Evolutionary conservation across 2,888 invertebrate genomes (phyloP).

Genomic region (Eulithis testata): DNA sequence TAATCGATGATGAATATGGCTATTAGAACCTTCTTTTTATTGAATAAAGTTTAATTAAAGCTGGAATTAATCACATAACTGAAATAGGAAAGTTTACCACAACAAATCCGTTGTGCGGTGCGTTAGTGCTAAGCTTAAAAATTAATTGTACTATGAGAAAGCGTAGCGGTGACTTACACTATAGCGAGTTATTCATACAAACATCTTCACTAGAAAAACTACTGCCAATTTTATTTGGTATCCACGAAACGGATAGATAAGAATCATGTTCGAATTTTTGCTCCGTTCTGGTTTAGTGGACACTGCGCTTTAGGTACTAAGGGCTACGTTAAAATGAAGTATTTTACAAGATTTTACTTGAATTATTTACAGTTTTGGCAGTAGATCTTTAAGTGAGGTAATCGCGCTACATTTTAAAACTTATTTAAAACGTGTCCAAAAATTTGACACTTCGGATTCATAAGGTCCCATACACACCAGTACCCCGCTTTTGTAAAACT

Average conservation of each 20-base stretch:
- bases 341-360: slow-evolving; percentile 5
- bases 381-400: slow-evolving; percentile 33
- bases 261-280: not conserved
- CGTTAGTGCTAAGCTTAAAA: slow-evolving; percentile 58
- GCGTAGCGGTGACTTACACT: slow-evolving; percentile 63
- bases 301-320: slow-evolving; percentile 1
- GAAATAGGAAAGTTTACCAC: slow-evolving; percentile 47
- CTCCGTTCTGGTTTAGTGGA: slow-evolving; percentile 4
- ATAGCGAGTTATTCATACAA: slow-evolving; percentile 40
- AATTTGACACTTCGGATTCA: slow-evolving; percentile 70
- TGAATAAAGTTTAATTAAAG: slow-evolving; percentile 16
- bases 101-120: slow-evolving; percentile 55
- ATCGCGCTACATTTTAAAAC: slow-evolving; percentile 39
- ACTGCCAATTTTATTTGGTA: not conserved
- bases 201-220: slow-evolving; percentile 42
- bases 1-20: too few species aligned
- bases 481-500: slow-evolving; percentile 25
- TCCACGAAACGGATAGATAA: too few species aligned
- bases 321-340: slow-evolving; percentile 7
- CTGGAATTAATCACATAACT: slow-evolving; percentile 41
- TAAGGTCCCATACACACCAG: slow-evolving; percentile 35
- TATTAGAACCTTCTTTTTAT: not conserved
- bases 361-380: slow-evolving; percentile 20
- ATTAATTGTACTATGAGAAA: slow-evolving; percentile 67
- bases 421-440: slow-evolving; percentile 58